These are phyloP conservation scores for Coluber constrictor DNA, from an alignment of 2,797 vertebrate species.

Conservation along the genomic window DNA sequence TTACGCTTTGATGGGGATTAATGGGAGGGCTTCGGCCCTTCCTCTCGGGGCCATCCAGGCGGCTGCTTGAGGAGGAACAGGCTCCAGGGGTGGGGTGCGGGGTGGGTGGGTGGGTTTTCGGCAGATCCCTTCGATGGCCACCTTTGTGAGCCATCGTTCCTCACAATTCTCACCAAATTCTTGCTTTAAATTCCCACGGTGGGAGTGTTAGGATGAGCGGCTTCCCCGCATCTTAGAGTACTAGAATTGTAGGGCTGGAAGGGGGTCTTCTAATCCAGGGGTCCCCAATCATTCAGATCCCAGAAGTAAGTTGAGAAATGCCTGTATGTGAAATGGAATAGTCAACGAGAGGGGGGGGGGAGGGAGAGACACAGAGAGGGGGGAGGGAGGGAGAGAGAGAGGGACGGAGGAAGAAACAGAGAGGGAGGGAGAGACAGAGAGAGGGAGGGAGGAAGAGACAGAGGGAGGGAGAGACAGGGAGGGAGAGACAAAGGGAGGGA, in stretches of 20 bases:
- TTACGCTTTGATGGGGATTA: slow-evolving; percentile 57
- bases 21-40: slow-evolving; percentile 51
- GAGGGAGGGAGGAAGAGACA: accelerated
- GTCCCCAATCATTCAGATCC: background rate
- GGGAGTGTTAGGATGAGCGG: background rate
- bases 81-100: background rate
- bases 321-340: background rate
- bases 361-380: background rate
- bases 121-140: background rate
- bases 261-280: background rate
- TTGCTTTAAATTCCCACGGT: background rate
- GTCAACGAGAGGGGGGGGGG: background rate
- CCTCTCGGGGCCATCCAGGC: slow-evolving; percentile 19
- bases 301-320: background rate
- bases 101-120: background rate
- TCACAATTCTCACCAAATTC: background rate
- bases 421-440: accelerated
- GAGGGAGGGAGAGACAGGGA: too few relatives aligned
- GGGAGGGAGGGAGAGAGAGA: background rate
- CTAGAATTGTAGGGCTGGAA: background rate
- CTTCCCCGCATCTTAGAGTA: background rate
- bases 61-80: slow-evolving; percentile 27
- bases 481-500: too few relatives aligned
- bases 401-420: accelerated
- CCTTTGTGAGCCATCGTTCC: background rate